Percentiles rank a stretch among this genome's conserved stretches.
phyloP scores from a whole-genome alignment of 2,113 vertebrate genomes.

The Heterocephalus glaber region DNA sequence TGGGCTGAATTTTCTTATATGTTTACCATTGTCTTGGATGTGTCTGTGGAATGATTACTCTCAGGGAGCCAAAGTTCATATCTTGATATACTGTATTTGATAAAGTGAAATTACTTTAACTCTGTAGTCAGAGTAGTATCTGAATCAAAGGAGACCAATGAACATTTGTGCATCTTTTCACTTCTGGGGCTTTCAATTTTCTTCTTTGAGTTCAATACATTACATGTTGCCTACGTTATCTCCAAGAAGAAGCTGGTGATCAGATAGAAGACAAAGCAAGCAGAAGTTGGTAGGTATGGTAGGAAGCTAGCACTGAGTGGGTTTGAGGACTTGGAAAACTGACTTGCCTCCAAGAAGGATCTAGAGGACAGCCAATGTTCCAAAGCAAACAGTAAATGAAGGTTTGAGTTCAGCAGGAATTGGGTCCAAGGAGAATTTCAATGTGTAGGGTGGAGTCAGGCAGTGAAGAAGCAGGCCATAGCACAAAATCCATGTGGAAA shows the following conservation, averaged over 20 bases:
- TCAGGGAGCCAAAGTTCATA: not conserved
- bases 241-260: not conserved
- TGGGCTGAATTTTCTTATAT: slow-evolving; percentile 7
- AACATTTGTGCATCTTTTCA: not conserved
- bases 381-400: not conserved
- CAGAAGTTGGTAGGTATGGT: not conserved
- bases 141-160: not conserved
- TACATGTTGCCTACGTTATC: not conserved
- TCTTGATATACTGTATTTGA: not conserved
- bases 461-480: not conserved
- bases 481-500: not conserved
- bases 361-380: not conserved
- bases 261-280: not conserved
- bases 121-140: not conserved
- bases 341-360: not conserved
- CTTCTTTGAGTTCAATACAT: slow-evolving; percentile 5
- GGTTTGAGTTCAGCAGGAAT: not conserved
- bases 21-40: not conserved
- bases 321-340: not conserved
- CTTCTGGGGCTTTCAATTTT: not conserved
- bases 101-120: slow-evolving; percentile 13
- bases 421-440: not conserved
- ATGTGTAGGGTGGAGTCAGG: not conserved
- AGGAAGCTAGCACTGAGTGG: not conserved
- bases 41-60: not conserved